A percentile compares a stretch with the other conserved stretches of the same genome.
These are phyloP conservation scores for Limnephilus marmoratus DNA, from an alignment of 2,888 invertebrate genomes.

Conservation along the genomic window DNA sequence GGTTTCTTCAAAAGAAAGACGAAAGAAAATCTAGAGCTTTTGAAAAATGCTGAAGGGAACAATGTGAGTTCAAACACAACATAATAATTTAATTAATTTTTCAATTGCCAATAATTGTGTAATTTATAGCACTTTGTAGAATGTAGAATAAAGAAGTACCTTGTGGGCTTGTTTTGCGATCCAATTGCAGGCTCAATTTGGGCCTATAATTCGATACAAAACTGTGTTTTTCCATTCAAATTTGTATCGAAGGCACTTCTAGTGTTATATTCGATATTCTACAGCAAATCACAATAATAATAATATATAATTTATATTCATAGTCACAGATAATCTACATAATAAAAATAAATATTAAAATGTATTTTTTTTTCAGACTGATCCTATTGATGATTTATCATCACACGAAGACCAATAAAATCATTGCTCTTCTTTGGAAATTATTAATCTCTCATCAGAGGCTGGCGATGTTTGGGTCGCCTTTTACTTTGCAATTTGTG, in stretches of 20 bases:
- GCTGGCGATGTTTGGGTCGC: background rate
- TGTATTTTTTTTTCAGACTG: background rate
- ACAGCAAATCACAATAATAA: background rate
- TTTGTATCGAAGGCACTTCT: too few species aligned
- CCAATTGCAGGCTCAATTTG: too few species aligned
- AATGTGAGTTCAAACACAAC: constrained; percentile 46
- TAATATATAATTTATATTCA: too few species aligned
- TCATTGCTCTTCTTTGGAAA: background rate
- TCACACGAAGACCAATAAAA: background rate
- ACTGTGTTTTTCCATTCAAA: too few species aligned
- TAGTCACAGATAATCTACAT: background rate
- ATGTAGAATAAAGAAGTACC: too few species aligned
- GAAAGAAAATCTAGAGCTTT: constrained; percentile 69
- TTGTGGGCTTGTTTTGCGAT: too few species aligned
- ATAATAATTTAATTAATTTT: too few species aligned
- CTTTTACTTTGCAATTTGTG: background rate
- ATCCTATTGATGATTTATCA: background rate
- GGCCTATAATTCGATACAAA: too few species aligned
- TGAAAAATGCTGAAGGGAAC: constrained; percentile 67
- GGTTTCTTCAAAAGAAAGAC: constrained; percentile 72
- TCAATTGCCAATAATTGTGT: too few species aligned
- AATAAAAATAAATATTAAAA: background rate
- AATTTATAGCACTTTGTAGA: too few species aligned
- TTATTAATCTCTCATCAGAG: background rate
- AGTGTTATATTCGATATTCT: too few species aligned